Evolutionary conservation across 2,888 invertebrate species (phyloP).

Genomic region (Osmoderma eremita): DNA sequence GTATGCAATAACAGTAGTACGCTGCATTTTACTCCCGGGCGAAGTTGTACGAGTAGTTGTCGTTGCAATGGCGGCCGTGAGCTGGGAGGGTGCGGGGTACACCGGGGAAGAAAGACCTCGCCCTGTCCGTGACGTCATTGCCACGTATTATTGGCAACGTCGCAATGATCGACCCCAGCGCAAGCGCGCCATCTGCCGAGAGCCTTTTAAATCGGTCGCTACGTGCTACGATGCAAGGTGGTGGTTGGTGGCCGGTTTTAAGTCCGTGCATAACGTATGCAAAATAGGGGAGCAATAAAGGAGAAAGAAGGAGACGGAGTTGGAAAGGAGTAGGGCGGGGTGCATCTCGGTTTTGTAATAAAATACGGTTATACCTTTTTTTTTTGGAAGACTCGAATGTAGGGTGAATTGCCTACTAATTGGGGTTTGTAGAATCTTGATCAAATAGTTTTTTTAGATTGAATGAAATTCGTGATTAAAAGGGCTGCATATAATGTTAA

Average conservation of each 20-base stretch:
- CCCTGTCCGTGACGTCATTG: conserved; percentile 39
- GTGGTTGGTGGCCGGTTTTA: too few species aligned
- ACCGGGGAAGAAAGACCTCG: conserved; percentile 20
- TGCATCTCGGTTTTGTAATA: too few species aligned
- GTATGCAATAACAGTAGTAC: conserved; percentile 57
- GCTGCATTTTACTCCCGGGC: conserved; percentile 59
- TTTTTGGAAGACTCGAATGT: not conserved
- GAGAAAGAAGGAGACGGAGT: too few species aligned
- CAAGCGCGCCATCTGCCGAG: too few species aligned
- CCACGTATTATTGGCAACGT: conserved; percentile 37
- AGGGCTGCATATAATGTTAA: too few species aligned
- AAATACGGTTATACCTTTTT: not conserved
- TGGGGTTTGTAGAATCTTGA: not conserved
- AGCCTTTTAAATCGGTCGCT: conserved; percentile 6
- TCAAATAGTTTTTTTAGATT: not conserved
- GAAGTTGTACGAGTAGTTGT: conserved; percentile 37
- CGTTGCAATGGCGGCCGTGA: not conserved
- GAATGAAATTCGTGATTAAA: too few species aligned
- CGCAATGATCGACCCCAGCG: not conserved
- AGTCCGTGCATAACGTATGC: too few species aligned
- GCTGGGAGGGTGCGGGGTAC: not conserved
- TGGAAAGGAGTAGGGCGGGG: too few species aligned
- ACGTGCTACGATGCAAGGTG: too few species aligned
- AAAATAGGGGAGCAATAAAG: too few species aligned
- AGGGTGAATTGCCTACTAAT: not conserved